Base-by-base conservation (phyloP, 2,888 invertebrate species). In the Dasysyrphus albostriatus region DNA sequence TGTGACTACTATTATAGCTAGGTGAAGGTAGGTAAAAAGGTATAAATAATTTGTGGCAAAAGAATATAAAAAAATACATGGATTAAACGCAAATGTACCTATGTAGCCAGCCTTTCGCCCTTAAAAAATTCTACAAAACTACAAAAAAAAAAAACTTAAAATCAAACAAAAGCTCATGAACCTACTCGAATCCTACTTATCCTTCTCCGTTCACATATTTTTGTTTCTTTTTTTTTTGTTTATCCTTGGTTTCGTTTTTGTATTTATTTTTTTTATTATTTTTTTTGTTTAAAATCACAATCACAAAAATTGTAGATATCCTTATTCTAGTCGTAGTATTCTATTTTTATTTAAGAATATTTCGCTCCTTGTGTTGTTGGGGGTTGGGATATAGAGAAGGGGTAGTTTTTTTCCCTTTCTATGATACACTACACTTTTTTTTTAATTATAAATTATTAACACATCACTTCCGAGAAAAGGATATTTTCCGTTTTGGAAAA, bases 361-460 rank as follows among this genome's bases (percentile, higher is more conserved):
- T 34, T 34, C 44, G 29, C 44, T 16, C 47, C 47, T 42, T 44
- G 44, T 10, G 5, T 44, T 47, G 10, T 65, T 47, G 44, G 47
- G 59, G 34, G 47, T 32, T 65, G 32, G 19, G 47, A n/a, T 44
- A 8, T 29, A 16, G 6, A 34, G 32, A 47, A 47, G 47, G 44
- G 65, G 47, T 65, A 65, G 47, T 65, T 65, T 65, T 59, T 61
- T 42, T 61, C 16, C 37, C 29, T 44, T 65, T 47, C 16, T 34
- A 44, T 47, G 32, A 16, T 47, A 47, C 65, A 65, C 65, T 47
- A 32, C n/a, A 65, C 65, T 47, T 65, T 32, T 61, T 47, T 65
- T 47, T 0, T 10, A n/a, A 65, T 65, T 32, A 32, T 14, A 44
- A 61, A 29, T 65, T 47, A 65, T 65, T 65, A 32, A 47, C 44